Evolutionary conservation across 2,113 vertebrate species (phyloP), one percentile per base, ranked within the genome.

Genomic region (cat (Felis catus)): DNA sequence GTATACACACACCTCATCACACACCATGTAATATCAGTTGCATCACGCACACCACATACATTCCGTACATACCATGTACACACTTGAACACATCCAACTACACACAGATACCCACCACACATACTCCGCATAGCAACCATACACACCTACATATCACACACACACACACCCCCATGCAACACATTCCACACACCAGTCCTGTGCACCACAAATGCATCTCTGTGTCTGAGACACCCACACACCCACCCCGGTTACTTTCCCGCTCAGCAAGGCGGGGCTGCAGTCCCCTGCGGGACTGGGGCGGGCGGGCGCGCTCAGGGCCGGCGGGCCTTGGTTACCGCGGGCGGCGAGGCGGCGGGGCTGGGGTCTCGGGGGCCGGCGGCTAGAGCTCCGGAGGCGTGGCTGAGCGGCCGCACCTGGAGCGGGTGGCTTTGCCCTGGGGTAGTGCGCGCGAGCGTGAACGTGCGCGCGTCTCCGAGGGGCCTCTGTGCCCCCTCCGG

Each of bases 281-380:
- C 21, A 78, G 58, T 15, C 80, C 16, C 15, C 21, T 0, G 2
- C 4, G 5, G 31, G 45, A 16, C 18, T 11, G 6, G 13, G 66
- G 15, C 66, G 21, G 21, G n/a, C 11, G 11, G 4, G 51, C 10
- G 18, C 5, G 21, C 39, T 48, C 41, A 29, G 73, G 13, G 39
- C 25, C 41, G 45, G 74, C 41, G 14, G 41, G 41, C 27, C 29
- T 13, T 4, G 73, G 73, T 48, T 45, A 25, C 25, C 41, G 8
- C 0, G 4, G 39, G 41, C 15, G 7, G 58, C 58, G 19, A 9
- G 21, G 6, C 1, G 1, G 36, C 7, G 2, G 25, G 39, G 19
- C 21, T 8, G 63, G 23, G 21, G 31, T 39, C 19, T 4, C 1
- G 3, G 45, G 66, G 66, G 33, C 19, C 9, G 36, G 71, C 10